Base-by-base conservation (phyloP, 2,888 invertebrate genomes). In the Serrognathus titanus region DNA sequence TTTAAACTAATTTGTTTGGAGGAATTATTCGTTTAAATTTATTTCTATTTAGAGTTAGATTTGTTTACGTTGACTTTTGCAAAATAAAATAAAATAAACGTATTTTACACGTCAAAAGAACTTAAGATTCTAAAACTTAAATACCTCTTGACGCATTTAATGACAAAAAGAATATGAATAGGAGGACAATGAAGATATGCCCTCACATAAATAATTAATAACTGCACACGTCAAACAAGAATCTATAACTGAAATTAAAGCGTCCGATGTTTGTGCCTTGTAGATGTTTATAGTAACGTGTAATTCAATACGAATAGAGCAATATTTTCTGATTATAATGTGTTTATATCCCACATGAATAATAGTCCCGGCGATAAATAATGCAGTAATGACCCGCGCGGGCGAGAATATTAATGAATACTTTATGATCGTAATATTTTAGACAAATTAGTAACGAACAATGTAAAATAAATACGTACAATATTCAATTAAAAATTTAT, bases 351-450 rank as follows among this genome's bases (percentile, higher is more conserved):
- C 54, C 52, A 56, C 54, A 60, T 63, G 63, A 63, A 59, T 61
- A 60, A 63, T 63, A 58, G 48, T 55, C 47, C 49, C 20, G 36
- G 41, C 54, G 47, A 61, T 66, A 59, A 65, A 66, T 65, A 63
- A 66, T 66, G 63, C 63, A 66, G 50, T 64, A 64, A 66, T 65
- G 63, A 63, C 62, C 51, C 53, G 31, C 49, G 52, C 53, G 63
- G 64, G 64, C 61, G 66, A 63, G 60, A 65, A 61, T 60, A 56
- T 61, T 56, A 53, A 54, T 65, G 58, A 59, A 63, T 62, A 59
- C 60, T 64, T 55, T 60, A 53, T 51, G 45, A n/a, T 41, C 20
- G 43, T 58, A 58, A 54, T 50, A 56, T 59, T 59, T 59, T 59
- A 59, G 54, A 53, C 53, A 57, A 54, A 59, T 59, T 59, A 54